Conservation (phyloP, 2,113 vertebrate genomes). For the Ariopsis seemanni region DNA sequence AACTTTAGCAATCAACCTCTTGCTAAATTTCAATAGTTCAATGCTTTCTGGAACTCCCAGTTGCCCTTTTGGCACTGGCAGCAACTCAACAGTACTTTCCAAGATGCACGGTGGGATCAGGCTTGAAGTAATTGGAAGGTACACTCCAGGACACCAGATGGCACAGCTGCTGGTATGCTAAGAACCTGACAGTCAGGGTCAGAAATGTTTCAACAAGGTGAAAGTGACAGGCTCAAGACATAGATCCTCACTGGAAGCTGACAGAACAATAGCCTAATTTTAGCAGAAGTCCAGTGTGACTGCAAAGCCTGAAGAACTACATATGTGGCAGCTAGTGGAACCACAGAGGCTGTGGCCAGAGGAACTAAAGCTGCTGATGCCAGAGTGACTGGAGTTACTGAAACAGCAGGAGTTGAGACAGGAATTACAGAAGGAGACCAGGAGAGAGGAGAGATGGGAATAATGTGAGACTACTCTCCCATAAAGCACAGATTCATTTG, state of each 20-base stretch:
- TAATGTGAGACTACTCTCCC: not conserved
- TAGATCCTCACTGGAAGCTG: slow-evolving; percentile 1
- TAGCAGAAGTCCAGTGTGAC: not conserved
- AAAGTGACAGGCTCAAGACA: slow-evolving; percentile 20
- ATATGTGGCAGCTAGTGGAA: slow-evolving; percentile 3
- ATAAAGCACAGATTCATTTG: not conserved
- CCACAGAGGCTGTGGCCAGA: not conserved
- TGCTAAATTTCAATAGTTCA: not conserved
- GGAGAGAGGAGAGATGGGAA: not conserved
- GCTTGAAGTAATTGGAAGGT: not conserved
- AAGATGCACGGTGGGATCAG: slow-evolving; percentile 13
- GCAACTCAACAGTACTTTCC: not conserved
- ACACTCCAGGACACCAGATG: slow-evolving; percentile 22
- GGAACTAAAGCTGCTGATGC: slow-evolving; percentile 5
- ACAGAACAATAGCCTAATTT: slow-evolving; percentile 21
- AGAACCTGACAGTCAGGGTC: slow-evolving; percentile 15
- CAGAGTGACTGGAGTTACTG: slow-evolving; percentile 20
- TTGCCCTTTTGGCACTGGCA: slow-evolving; percentile 1
- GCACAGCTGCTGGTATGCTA: slow-evolving; percentile 6
- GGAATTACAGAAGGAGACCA: slow-evolving; percentile 5
- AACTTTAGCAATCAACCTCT: not conserved
- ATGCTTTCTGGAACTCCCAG: not conserved
- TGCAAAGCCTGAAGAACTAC: not conserved
- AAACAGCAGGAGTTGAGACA: slow-evolving; percentile 10
- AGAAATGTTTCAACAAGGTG: slow-evolving; percentile 25